Conservation (phyloP, 2,797 vertebrate genomes). For the Oreonectes daqikongensis region DNA sequence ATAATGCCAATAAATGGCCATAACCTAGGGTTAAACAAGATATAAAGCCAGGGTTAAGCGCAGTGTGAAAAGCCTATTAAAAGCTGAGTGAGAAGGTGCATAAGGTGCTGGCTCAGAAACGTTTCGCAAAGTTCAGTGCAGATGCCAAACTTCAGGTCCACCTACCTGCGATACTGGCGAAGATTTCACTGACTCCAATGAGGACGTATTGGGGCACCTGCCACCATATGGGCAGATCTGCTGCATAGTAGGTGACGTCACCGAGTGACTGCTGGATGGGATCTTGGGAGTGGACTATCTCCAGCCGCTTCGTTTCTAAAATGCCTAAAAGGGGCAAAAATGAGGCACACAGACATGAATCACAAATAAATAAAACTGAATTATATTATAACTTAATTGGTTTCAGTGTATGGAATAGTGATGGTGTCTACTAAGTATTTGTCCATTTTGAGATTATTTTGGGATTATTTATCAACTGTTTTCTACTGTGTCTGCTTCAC, state of each 20-base stretch:
- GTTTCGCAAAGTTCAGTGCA: not conserved
- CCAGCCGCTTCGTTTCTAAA: constrained; percentile 92
- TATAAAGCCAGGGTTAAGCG: not conserved
- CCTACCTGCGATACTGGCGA: constrained; percentile 96
- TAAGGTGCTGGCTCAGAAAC: not conserved
- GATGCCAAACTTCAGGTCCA: not conserved
- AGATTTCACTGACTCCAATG: constrained; percentile 96
- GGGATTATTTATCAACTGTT: too few species aligned
- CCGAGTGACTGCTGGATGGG: constrained; percentile 88
- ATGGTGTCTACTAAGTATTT: too few species aligned
- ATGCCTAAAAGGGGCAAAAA: constrained; percentile 78
- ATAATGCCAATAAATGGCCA: not conserved
- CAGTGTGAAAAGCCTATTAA: not conserved
- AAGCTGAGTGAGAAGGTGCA: too few species aligned
- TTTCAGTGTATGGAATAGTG: not conserved
- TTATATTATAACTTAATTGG: not conserved
- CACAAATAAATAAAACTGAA: not conserved
- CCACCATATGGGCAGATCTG: constrained; percentile 95
- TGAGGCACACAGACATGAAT: constrained; percentile 8
- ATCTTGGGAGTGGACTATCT: constrained; percentile 78
- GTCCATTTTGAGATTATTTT: not conserved
- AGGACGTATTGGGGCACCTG: constrained; percentile 97
- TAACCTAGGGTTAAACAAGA: not conserved
- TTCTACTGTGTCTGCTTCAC: too few species aligned
- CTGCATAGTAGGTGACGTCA: constrained; percentile 84